phyloP scores from a whole-genome alignment of 53 echinoderm and acorn worm genomes.

The Hippasteria phrygiana region DNA sequence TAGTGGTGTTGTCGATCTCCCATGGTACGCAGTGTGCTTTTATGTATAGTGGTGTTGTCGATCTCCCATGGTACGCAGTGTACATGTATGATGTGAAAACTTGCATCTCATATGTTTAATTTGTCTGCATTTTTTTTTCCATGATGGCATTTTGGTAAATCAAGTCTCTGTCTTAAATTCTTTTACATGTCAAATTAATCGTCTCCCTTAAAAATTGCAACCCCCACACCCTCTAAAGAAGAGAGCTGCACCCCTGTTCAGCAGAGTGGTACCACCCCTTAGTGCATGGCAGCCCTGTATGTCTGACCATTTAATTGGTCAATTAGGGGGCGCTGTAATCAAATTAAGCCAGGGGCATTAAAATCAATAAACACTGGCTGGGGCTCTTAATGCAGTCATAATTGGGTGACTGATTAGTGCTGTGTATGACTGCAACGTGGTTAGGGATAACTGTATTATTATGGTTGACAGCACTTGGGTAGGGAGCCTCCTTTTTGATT shows the following conservation, averaged over 20 bases:
- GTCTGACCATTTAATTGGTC: slow-evolving; percentile 59
- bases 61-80: too few relatives aligned
- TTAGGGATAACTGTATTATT: slow-evolving; percentile 23
- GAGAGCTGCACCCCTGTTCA: slow-evolving; percentile 27
- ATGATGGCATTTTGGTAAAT: too few relatives aligned
- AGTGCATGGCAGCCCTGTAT: slow-evolving; percentile 32
- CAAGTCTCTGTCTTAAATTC: too few relatives aligned
- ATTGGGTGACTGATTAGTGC: slow-evolving; percentile 42
- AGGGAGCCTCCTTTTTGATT: background rate
- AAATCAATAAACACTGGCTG: slow-evolving; percentile 63
- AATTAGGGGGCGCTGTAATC: slow-evolving; percentile 62
- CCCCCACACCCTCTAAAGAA: background rate
- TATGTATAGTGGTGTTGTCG: too few relatives aligned
- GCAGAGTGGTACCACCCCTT: slow-evolving; percentile 35
- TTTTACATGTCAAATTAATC: background rate
- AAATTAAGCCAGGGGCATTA: slow-evolving; percentile 63
- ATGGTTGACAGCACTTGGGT: background rate
- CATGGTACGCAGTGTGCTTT: too few relatives aligned
- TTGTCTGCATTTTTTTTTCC: too few relatives aligned
- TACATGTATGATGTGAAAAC: too few relatives aligned
- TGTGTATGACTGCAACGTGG: slow-evolving; percentile 32
- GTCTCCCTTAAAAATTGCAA: background rate
- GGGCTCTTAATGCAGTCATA: slow-evolving; percentile 56
- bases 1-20: too few relatives aligned
- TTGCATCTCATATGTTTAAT: too few relatives aligned